A percentile compares a stretch with the other conserved stretches of the same genome.
Evolutionary conservation across 2,888 invertebrate species (phyloP).

Genomic region (Heliconius aoede): DNA sequence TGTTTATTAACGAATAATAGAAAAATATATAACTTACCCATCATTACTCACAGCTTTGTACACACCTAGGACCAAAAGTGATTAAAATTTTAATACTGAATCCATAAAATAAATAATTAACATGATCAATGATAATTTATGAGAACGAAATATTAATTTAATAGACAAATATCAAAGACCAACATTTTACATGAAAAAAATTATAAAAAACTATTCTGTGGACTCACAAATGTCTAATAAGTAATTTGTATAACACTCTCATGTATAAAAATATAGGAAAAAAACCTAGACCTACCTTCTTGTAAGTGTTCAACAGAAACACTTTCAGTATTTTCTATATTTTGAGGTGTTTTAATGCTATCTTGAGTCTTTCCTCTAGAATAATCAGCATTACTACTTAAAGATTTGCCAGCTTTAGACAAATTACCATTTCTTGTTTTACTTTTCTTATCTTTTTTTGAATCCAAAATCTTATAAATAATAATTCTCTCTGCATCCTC

Average conservation of each 20-base stretch:
- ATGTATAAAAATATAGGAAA: too few species aligned
- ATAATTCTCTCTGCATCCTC: slow-evolving; percentile 74
- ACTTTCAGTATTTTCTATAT: slow-evolving; percentile 29
- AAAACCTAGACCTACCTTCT: slow-evolving; percentile 40
- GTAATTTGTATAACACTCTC: too few species aligned
- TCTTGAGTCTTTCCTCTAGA: neutral
- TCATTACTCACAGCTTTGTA: slow-evolving; percentile 66
- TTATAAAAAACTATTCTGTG: too few species aligned
- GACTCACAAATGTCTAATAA: too few species aligned
- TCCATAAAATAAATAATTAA: too few species aligned
- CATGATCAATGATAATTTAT: too few species aligned
- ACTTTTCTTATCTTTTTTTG: slow-evolving; percentile 57
- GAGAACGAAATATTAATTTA: too few species aligned
- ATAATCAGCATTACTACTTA: slow-evolving; percentile 2
- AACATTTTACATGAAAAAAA: too few species aligned
- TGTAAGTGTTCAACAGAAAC: slow-evolving; percentile 55
- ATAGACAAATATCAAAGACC: too few species aligned
- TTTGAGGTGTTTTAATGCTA: neutral
- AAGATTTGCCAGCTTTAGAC: neutral
- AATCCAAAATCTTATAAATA: slow-evolving; percentile 73
- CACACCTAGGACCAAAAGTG: slow-evolving; percentile 59
- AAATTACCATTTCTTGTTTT: slow-evolving; percentile 21
- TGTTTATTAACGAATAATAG: neutral
- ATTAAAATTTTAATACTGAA: too few species aligned
- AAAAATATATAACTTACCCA: slow-evolving; percentile 60